These are phyloP conservation scores for Gila robusta DNA, from an alignment of 2,797 vertebrate genomes.

Conservation along the genomic window DNA sequence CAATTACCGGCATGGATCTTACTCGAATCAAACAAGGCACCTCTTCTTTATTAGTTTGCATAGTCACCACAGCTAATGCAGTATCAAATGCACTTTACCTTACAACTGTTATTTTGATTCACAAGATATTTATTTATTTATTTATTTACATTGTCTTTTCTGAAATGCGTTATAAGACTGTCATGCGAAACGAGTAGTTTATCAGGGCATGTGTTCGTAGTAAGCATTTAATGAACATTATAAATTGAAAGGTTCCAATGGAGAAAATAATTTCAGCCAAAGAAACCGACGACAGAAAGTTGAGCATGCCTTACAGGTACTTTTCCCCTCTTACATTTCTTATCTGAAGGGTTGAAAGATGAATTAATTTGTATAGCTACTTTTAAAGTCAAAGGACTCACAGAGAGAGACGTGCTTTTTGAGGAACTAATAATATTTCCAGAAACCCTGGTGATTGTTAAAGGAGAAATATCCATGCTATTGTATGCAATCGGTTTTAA, in stretches of 20 bases:
- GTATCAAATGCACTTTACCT: constrained; percentile 49
- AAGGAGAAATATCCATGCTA: not conserved
- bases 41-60: constrained; percentile 41
- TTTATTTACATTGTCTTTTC: constrained; percentile 32
- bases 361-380: constrained; percentile 30
- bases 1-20: constrained; percentile 50
- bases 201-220: constrained; percentile 30
- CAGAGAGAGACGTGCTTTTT: constrained; percentile 1
- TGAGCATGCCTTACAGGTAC: constrained; percentile 49
- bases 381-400: constrained; percentile 23
- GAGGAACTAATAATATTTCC: not conserved
- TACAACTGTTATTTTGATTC: constrained; percentile 32
- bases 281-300: constrained; percentile 49
- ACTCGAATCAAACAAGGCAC: constrained; percentile 25
- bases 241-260: not conserved
- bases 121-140: constrained; percentile 15
- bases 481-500: constrained; percentile 9
- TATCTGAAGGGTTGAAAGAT: constrained; percentile 23
- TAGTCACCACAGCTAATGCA: constrained; percentile 48
- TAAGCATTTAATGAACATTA: constrained; percentile 32
- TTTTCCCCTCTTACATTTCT: constrained; percentile 37
- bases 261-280: constrained; percentile 43
- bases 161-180: constrained; percentile 21
- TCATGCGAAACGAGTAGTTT: constrained; percentile 34
- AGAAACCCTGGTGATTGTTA: constrained; percentile 2